These are phyloP conservation scores for Glaucomys volans DNA, from an alignment of 2,113 vertebrate species.

Conservation along the genomic window DNA sequence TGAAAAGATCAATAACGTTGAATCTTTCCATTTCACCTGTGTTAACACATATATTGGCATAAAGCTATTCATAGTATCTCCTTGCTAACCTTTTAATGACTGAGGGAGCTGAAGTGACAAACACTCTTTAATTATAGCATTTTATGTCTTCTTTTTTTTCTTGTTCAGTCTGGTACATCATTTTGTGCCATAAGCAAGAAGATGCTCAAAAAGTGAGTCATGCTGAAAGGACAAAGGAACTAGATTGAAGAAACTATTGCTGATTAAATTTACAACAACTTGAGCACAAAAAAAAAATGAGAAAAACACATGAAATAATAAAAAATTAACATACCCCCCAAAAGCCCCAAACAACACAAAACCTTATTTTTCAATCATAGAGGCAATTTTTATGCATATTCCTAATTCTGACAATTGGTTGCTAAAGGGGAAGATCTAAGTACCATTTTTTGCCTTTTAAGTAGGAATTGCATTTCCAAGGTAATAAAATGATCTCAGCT, in stretches of 20 bases:
- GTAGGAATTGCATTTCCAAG: slow-evolving; percentile 8
- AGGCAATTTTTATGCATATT: neutral
- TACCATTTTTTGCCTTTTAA: neutral
- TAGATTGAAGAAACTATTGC: neutral
- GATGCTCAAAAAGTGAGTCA: neutral
- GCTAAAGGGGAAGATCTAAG: slow-evolving; percentile 19
- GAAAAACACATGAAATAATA: neutral
- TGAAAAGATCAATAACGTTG: slow-evolving; percentile 56
- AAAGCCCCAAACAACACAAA: neutral
- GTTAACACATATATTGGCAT: neutral
- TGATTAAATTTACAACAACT: slow-evolving; percentile 45
- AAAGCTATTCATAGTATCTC: slow-evolving; percentile 28
- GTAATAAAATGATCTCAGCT: slow-evolving; percentile 33
- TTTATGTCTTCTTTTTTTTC: neutral
- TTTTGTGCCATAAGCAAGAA: slow-evolving; percentile 11
- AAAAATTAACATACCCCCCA: neutral
- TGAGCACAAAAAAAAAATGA: slow-evolving; percentile 35
- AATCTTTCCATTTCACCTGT: slow-evolving; percentile 52
- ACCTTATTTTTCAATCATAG: slow-evolving; percentile 9
- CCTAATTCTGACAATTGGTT: slow-evolving; percentile 4
- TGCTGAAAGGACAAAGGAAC: slow-evolving; percentile 30
- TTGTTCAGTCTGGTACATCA: neutral
- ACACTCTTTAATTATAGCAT: neutral
- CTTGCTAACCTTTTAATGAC: slow-evolving; percentile 15
- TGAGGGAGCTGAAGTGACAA: neutral